phyloP scores from a whole-genome alignment of 2,113 vertebrate genomes.

The Vulpes ferrilata region DNA sequence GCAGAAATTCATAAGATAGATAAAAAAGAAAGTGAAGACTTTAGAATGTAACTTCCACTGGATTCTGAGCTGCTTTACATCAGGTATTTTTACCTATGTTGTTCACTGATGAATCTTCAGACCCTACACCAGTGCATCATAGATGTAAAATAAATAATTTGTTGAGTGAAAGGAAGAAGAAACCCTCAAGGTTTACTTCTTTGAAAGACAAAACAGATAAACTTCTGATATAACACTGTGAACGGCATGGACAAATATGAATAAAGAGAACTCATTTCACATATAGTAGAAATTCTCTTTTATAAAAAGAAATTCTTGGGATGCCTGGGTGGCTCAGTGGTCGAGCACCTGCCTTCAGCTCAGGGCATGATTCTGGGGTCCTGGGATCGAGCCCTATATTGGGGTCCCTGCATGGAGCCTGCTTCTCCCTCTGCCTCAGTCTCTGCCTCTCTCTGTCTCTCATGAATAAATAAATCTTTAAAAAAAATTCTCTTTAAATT shows the following conservation, averaged over 20 bases:
- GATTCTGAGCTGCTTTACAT: neutral
- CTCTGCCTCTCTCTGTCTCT: no score
- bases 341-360: no score
- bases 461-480: neutral
- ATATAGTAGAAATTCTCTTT: neutral
- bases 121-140: neutral
- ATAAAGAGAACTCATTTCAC: neutral
- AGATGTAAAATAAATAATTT: neutral
- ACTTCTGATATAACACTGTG: neutral
- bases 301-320: no score
- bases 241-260: neutral
- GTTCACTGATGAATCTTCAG: neutral
- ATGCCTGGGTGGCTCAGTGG: no score
- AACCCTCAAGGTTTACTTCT: neutral
- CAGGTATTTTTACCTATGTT: neutral
- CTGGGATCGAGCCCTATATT: no score
- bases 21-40: neutral
- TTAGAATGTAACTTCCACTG: neutral
- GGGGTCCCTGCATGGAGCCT: no score
- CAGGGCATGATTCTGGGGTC: no score
- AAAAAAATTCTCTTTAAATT: constrained; percentile 1
- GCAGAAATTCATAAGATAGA: neutral
- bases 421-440: no score
- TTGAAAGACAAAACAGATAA: neutral
- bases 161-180: neutral